Evolutionary conservation across 2,888 invertebrate genomes (phyloP).

Genomic region (Drosophila meridiana): DNA sequence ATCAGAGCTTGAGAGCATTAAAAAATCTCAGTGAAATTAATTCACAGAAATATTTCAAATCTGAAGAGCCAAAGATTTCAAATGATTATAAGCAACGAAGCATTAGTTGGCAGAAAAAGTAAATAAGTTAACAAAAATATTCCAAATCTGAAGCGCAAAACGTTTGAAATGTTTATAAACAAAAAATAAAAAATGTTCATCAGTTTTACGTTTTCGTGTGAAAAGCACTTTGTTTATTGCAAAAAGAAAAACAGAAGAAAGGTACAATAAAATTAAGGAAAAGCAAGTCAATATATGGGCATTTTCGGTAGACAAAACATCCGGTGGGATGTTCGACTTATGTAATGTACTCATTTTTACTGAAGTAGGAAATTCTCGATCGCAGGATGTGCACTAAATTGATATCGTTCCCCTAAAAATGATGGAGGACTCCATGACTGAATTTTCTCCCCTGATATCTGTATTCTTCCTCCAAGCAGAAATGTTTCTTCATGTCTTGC

Average conservation of each 20-base stretch:
- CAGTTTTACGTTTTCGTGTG: constrained; percentile 23
- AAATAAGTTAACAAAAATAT: constrained; percentile 7
- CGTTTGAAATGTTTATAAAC: constrained; percentile 44
- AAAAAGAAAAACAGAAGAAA: background rate
- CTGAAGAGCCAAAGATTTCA: constrained; percentile 8
- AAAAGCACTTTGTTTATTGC: constrained; percentile 29
- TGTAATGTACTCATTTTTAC: background rate
- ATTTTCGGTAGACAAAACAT: constrained; percentile 41
- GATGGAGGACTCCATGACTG: background rate
- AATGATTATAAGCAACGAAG: constrained; percentile 45
- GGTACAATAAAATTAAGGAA: constrained; percentile 10
- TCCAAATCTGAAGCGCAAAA: constrained; percentile 12
- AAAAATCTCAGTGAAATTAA: constrained; percentile 46
- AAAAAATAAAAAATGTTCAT: constrained; percentile 1
- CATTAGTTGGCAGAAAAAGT: constrained; percentile 16
- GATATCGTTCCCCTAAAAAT: no score
- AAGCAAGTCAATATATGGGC: constrained; percentile 26
- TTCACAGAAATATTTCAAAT: constrained; percentile 10
- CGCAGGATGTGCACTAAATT: no score
- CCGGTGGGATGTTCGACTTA: constrained; percentile 25
- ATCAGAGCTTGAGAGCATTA: constrained; percentile 49
- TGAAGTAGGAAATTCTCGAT: background rate
- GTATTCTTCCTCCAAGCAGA: background rate
- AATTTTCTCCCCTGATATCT: background rate
- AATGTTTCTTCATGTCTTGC: background rate